phyloP scores from a whole-genome alignment of 2,888 invertebrate species.

The Gortyna flavago region DNA sequence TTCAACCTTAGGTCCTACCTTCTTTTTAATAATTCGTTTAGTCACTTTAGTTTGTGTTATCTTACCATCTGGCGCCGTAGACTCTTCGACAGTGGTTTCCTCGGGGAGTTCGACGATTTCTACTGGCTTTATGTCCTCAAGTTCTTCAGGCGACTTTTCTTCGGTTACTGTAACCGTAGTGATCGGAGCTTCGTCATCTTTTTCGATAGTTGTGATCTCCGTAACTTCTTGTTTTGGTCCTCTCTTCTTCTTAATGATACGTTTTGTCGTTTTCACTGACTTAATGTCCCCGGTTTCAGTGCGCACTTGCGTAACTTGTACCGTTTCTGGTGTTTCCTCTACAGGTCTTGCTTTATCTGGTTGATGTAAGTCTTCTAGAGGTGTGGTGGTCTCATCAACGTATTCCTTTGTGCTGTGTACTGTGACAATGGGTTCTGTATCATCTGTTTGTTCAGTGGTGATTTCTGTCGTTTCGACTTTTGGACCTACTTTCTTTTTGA shows the following conservation, averaged over 20 bases:
- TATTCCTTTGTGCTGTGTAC: not conserved
- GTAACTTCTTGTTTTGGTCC: not conserved
- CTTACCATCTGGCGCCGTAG: not conserved
- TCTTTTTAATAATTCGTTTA: not conserved
- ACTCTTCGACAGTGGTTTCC: not conserved
- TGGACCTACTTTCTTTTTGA: not conserved
- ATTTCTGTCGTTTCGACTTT: not conserved
- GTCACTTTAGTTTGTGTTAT: fast-evolving
- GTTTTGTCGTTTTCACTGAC: fast-evolving
- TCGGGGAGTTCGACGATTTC: not conserved
- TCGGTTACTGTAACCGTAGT: not conserved
- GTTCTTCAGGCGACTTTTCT: not conserved
- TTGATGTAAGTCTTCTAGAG: not conserved
- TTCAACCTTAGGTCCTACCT: not conserved
- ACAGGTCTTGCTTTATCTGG: not conserved
- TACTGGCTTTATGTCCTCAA: not conserved
- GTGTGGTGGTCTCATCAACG: not conserved
- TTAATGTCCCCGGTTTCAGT: fast-evolving
- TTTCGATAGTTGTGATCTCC: not conserved
- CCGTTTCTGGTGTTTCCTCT: not conserved
- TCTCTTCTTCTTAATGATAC: fast-evolving
- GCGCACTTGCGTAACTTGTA: not conserved
- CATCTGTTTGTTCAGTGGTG: not conserved
- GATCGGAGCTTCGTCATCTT: not conserved
- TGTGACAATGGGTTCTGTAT: not conserved